These are phyloP conservation scores for Leptobrachium ailaonicum DNA, from an alignment of 2,113 vertebrate genomes.

Conservation along the genomic window DNA sequence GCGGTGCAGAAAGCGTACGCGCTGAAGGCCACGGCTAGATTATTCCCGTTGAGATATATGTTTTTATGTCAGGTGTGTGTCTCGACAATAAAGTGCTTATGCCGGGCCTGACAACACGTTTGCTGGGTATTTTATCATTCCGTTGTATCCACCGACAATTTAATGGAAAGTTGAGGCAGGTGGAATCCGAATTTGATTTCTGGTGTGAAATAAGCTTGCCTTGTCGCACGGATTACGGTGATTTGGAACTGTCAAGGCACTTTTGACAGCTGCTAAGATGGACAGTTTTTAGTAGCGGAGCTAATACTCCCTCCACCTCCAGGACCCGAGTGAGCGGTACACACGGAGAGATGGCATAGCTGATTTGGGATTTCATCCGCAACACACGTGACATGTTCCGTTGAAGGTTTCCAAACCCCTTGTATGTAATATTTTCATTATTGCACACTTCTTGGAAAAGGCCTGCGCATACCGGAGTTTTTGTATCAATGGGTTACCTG, in stretches of 20 bases:
- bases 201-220: slow-evolving; percentile 48
- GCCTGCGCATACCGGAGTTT: no score
- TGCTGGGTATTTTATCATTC: slow-evolving; percentile 49
- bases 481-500: not conserved
- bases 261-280: slow-evolving; percentile 39
- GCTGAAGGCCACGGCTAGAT: not conserved
- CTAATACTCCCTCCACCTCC: slow-evolving; percentile 6
- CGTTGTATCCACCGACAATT: slow-evolving; percentile 43
- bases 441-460: not conserved
- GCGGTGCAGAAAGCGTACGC: slow-evolving; percentile 4
- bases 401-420: slow-evolving; percentile 25
- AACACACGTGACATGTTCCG: slow-evolving; percentile 14
- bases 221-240: slow-evolving; percentile 43
- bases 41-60: not conserved
- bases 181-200: slow-evolving; percentile 55
- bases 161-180: slow-evolving; percentile 47
- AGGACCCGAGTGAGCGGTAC: slow-evolving; percentile 22
- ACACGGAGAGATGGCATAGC: slow-evolving; percentile 18
- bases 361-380: slow-evolving; percentile 44
- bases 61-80: slow-evolving; percentile 41
- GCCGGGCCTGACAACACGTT: slow-evolving; percentile 47
- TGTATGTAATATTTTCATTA: not conserved
- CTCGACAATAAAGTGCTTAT: slow-evolving; percentile 51
- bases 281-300: slow-evolving; percentile 34
- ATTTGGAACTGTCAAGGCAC: slow-evolving; percentile 40